Conservation (phyloP, 2,797 vertebrate species). For the Toxotes lorentzi region DNA sequence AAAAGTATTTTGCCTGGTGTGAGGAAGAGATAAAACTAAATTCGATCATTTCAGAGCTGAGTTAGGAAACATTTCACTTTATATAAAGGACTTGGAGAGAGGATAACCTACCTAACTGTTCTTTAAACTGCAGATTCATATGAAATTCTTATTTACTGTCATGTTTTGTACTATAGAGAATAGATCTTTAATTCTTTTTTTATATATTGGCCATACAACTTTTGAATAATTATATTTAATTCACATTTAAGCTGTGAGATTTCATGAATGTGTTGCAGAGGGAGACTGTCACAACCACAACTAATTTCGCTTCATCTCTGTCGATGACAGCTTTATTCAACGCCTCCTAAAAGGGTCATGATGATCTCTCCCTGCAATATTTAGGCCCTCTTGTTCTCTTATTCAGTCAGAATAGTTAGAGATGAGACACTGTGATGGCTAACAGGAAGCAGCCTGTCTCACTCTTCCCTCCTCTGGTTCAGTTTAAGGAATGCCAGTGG, state of each 20-base stretch:
- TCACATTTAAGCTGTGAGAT: not conserved
- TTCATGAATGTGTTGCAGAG: not conserved
- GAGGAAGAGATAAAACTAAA: not conserved
- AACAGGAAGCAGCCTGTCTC: conserved; percentile 68
- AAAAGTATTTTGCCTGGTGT: conserved; percentile 9
- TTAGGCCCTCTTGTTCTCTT: not conserved
- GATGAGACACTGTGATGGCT: not conserved
- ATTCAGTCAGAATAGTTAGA: conserved; percentile 8
- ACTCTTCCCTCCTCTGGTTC: conserved; percentile 78
- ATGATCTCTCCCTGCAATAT: conserved; percentile 54
- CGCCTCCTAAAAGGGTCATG: not conserved
- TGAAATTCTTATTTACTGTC: not conserved
- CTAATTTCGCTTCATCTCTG: not conserved
- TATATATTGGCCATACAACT: too few species aligned
- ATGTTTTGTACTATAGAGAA: not conserved
- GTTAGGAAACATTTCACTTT: conserved; percentile 12
- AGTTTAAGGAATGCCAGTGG: conserved; percentile 95
- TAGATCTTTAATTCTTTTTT: not conserved
- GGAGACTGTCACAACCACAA: not conserved
- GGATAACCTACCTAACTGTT: not conserved
- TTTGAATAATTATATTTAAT: not conserved
- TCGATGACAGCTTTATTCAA: not conserved
- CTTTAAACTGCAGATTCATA: not conserved
- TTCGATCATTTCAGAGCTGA: not conserved
- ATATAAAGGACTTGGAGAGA: not conserved